Conservation (phyloP, 2,888 invertebrate species). For the Neoascia interrupta region DNA sequence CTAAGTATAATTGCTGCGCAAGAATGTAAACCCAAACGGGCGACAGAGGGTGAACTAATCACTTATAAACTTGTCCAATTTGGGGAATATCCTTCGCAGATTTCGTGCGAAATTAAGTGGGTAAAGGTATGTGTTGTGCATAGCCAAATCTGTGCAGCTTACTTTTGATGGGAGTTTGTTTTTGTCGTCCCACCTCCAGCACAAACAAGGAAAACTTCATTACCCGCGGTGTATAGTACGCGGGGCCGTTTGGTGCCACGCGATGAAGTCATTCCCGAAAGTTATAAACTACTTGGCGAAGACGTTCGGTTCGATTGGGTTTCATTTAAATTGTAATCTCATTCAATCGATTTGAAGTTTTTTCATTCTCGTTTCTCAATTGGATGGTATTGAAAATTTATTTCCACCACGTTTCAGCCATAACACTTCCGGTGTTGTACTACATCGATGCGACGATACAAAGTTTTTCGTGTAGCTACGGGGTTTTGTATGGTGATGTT, state of each 20-base stretch:
- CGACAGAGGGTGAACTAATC: conserved; percentile 15
- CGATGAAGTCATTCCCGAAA: conserved; percentile 15
- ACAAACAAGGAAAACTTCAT: neutral
- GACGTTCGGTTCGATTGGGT: neutral
- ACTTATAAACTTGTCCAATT: conserved; percentile 26
- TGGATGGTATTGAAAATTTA: conserved; percentile 38
- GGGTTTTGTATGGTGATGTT: neutral
- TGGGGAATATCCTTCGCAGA: conserved; percentile 2
- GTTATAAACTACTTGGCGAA: neutral
- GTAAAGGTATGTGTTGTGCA: too few species aligned
- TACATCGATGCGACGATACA: neutral
- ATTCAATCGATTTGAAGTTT: conserved; percentile 44
- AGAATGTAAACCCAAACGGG: neutral
- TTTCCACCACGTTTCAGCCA: conserved; percentile 40
- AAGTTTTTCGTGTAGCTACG: neutral
- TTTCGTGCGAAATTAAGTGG: too few species aligned
- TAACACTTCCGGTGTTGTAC: conserved; percentile 41
- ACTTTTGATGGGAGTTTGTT: neutral
- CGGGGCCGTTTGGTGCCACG: conserved; percentile 1
- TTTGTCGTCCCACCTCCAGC: too few species aligned
- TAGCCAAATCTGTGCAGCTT: neutral
- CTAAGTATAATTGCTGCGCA: neutral
- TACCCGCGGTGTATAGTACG: neutral
- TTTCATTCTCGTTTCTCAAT: conserved; percentile 2
- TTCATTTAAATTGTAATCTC: conserved; percentile 25